These are phyloP conservation scores for Chromobotia macracanthus DNA, from an alignment of 2,797 vertebrate genomes.

Conservation along the genomic window DNA sequence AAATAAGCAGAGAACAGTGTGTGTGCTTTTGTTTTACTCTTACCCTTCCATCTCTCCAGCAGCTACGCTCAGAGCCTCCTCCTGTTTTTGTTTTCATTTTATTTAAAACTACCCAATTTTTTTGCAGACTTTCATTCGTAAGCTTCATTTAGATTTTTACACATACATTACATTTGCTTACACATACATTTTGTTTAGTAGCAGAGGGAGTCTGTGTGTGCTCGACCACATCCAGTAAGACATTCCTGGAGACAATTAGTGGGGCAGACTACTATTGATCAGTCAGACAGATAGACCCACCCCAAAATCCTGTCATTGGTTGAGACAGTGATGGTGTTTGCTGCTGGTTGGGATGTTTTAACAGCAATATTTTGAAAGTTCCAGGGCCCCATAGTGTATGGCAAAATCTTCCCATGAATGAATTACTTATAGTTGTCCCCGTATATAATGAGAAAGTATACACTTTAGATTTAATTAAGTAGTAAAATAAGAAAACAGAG, in stretches of 20 bases:
- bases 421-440: no score
- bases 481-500: not conserved
- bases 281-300: not conserved
- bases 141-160: slow-evolving; percentile 31
- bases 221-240: not conserved
- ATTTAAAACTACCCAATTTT: slow-evolving; percentile 25
- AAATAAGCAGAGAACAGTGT: not conserved
- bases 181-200: slow-evolving; percentile 21
- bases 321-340: not conserved
- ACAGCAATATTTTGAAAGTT: not conserved
- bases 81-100: slow-evolving; percentile 45
- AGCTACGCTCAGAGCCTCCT: slow-evolving; percentile 38
- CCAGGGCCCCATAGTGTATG: not conserved
- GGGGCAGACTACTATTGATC: not conserved
- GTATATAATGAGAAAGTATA: not conserved
- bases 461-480: not conserved
- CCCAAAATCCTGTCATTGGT: not conserved
- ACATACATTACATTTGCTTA: no score
- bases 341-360: not conserved
- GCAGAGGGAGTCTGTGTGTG: slow-evolving; percentile 1
- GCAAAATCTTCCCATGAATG: no score
- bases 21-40: slow-evolving; percentile 27
- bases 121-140: not conserved
- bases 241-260: not conserved
- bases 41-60: slow-evolving; percentile 33